These are phyloP conservation scores for Chymomyza caudatula DNA, from an alignment of 2,888 invertebrate species.

Conservation along the genomic window DNA sequence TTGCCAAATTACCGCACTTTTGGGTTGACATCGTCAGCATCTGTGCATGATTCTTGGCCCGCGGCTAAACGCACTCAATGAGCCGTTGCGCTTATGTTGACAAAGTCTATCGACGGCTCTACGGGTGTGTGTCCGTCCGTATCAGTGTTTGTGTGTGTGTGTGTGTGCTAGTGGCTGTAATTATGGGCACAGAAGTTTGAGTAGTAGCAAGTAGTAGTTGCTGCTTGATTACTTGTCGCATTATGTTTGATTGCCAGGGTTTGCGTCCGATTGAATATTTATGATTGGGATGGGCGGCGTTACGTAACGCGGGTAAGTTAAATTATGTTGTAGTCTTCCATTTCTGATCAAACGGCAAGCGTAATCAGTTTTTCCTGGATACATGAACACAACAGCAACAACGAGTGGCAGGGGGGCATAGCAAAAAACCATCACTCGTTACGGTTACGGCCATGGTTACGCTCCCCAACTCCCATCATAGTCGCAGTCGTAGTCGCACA, in stretches of 20 bases:
- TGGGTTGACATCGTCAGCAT: conserved; percentile 66
- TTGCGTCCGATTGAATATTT: conserved; percentile 57
- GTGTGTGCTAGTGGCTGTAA: conserved; percentile 38
- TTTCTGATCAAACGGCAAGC: conserved; percentile 65
- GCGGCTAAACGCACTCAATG: conserved; percentile 66
- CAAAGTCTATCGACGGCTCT: conserved; percentile 41
- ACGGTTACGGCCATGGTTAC: conserved; percentile 25
- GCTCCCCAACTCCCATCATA: background rate
- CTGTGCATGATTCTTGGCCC: conserved; percentile 68
- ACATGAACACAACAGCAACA: background rate
- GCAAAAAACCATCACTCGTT: conserved; percentile 37
- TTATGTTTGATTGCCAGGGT: conserved; percentile 20
- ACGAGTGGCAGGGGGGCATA: conserved; percentile 9
- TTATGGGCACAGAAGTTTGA: conserved; percentile 67
- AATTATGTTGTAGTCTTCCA: conserved; percentile 9
- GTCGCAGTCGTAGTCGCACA: conserved; percentile 32
- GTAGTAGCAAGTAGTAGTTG: conserved; percentile 30
- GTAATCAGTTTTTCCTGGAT: conserved; percentile 52
- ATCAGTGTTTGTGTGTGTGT: conserved; percentile 7
- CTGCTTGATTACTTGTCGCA: conserved; percentile 7
- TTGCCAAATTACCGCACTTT: conserved; percentile 71
- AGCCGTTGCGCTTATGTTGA: conserved; percentile 64
- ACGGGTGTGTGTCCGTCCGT: background rate
- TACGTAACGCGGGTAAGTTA: background rate
- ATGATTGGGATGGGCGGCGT: conserved; percentile 40